Percentiles rank a stretch among this genome's conserved stretches.
These are phyloP conservation scores for Dromiciops gliroides DNA, from an alignment of 2,113 vertebrate species.

Conservation along the genomic window DNA sequence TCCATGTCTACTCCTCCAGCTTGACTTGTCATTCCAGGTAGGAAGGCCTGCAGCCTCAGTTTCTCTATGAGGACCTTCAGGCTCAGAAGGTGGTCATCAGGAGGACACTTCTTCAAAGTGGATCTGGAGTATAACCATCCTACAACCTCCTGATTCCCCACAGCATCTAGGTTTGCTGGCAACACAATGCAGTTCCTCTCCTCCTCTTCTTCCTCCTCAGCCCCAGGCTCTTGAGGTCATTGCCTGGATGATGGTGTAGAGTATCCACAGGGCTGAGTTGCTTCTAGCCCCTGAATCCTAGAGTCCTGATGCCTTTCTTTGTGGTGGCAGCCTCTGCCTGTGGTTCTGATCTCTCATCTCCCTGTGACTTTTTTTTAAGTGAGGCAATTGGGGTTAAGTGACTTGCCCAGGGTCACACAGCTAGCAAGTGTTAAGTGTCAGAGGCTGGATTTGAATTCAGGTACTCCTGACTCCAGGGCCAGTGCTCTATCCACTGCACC, in stretches of 20 bases:
- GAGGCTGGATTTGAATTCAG: no score
- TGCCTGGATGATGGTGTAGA: rapidly evolving
- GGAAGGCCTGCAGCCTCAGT: slow-evolving; percentile 94
- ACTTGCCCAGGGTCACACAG: no score
- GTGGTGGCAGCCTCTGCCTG: no score
- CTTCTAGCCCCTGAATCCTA: neutral
- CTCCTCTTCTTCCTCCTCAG: slow-evolving; percentile 31
- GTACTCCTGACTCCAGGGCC: no score
- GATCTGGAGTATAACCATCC: slow-evolving; percentile 86
- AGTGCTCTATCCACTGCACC: no score
- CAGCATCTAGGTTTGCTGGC: neutral
- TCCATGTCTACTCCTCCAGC: slow-evolving; percentile 87
- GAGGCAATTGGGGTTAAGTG: no score
- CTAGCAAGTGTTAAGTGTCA: no score
- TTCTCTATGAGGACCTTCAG: slow-evolving; percentile 95
- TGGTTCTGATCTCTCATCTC: no score
- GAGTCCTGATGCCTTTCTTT: no score
- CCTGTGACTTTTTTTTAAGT: no score
- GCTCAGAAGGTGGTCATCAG: slow-evolving; percentile 92
- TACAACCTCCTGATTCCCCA: neutral
- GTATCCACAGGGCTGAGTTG: neutral
- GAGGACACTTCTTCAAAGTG: slow-evolving; percentile 80
- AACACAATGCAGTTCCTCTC: neutral
- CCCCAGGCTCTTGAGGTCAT: neutral
- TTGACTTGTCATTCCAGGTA: slow-evolving; percentile 95